These are phyloP conservation scores for Eupleurogrammus muticus DNA, from an alignment of 2,797 vertebrate genomes.

Conservation along the genomic window DNA sequence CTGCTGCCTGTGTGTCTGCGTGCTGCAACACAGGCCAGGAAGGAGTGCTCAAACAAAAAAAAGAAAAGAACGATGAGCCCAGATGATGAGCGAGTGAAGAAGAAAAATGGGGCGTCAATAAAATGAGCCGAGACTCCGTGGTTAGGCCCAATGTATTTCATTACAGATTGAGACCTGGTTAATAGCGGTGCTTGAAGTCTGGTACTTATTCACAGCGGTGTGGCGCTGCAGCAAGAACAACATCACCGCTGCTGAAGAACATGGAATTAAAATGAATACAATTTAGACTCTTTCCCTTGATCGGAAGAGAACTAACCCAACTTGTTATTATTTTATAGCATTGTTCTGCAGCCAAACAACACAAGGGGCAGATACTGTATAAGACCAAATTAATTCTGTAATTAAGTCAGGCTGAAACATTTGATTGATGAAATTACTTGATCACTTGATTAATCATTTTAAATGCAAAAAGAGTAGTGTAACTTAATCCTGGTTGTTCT, in stretches of 20 bases:
- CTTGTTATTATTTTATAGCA: neutral
- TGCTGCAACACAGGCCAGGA: conserved; percentile 59
- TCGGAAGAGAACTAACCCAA: neutral
- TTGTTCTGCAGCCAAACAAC: neutral
- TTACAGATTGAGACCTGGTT: conserved; percentile 58
- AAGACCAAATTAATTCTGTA: neutral
- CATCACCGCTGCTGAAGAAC: conserved; percentile 23
- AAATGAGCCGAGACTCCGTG: conserved; percentile 43
- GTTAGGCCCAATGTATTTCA: conserved; percentile 64
- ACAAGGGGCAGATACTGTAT: neutral
- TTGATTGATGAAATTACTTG: neutral
- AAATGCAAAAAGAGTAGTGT: neutral
- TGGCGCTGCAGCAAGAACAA: conserved; percentile 34
- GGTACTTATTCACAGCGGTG: conserved; percentile 28
- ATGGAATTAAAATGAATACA: conserved; percentile 20
- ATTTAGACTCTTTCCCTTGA: conserved; percentile 9
- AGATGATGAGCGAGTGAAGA: conserved; percentile 57
- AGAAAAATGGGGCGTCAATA: conserved; percentile 52
- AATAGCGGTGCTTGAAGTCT: conserved; percentile 45
- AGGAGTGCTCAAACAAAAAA: conserved; percentile 63
- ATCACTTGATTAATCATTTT: neutral
- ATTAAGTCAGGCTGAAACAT: neutral
- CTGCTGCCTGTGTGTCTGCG: conserved; percentile 25
- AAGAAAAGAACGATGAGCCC: conserved; percentile 54
- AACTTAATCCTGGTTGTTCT: neutral